Percentiles rank a stretch among this genome's conserved stretches.
phyloP scores from a whole-genome alignment of 2,888 invertebrate genomes.

The Dorcus hopei region DNA sequence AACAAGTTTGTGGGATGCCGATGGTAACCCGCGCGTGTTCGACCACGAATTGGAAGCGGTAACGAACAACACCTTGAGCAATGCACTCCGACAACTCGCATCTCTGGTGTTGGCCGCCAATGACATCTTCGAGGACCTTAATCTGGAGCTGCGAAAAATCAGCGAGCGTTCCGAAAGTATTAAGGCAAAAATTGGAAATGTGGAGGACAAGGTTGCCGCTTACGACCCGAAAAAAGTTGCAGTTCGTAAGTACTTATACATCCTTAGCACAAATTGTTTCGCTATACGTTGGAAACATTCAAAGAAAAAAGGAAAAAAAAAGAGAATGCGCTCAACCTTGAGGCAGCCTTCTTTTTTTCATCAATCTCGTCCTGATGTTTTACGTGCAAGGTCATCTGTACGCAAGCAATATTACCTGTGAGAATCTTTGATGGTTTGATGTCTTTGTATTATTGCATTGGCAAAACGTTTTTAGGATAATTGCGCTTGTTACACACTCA shows the following conservation, averaged over 20 bases:
- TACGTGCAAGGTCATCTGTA: slow-evolving; percentile 10
- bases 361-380: slow-evolving; percentile 5
- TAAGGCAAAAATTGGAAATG: slow-evolving; percentile 64
- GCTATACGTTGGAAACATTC: neutral
- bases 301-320: slow-evolving; percentile 17
- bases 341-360: neutral
- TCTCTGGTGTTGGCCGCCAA: slow-evolving; percentile 79
- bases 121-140: slow-evolving; percentile 81
- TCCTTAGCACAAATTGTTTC: neutral
- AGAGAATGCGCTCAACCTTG: slow-evolving; percentile 10
- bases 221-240: slow-evolving; percentile 87
- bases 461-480: no score
- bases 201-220: slow-evolving; percentile 68
- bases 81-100: slow-evolving; percentile 80
- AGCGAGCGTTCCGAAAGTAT: slow-evolving; percentile 70
- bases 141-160: slow-evolving; percentile 70
- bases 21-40: slow-evolving; percentile 58
- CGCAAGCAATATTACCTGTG: neutral
- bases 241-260: slow-evolving; percentile 81
- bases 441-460: no score
- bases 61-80: slow-evolving; percentile 81
- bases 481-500: no score
- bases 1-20: slow-evolving; percentile 59
- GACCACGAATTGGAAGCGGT: slow-evolving; percentile 82
- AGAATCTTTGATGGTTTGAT: neutral